These are phyloP conservation scores for Zalophus californianus DNA, from an alignment of 2,797 vertebrate genomes.

Conservation along the genomic window DNA sequence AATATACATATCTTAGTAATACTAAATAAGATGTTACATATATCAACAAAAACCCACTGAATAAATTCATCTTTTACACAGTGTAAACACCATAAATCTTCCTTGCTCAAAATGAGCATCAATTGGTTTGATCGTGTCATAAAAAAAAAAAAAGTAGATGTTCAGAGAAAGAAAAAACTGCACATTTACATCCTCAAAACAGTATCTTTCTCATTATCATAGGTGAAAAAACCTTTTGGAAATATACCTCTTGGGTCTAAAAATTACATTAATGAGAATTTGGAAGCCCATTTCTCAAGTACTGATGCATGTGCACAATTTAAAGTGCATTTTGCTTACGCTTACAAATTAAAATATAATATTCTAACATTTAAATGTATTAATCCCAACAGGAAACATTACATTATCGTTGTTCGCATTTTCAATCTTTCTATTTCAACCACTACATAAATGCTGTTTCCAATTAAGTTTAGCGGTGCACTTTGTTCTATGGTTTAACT, in stretches of 20 bases:
- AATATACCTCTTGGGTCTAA: constrained; percentile 6
- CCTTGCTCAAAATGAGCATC: constrained; percentile 43
- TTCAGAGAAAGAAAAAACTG: constrained; percentile 48
- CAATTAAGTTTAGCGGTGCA: not conserved
- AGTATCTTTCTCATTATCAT: not conserved
- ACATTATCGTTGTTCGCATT: not conserved
- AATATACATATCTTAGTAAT: constrained; percentile 27
- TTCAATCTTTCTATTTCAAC: constrained; percentile 34
- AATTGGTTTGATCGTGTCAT: not conserved
- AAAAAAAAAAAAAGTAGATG: not conserved
- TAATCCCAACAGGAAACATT: constrained; percentile 37
- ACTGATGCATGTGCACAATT: not conserved
- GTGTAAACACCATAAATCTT: constrained; percentile 54
- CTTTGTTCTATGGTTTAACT: not conserved
- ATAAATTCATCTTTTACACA: constrained; percentile 25
- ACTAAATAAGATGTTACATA: constrained; percentile 42
- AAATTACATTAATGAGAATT: not conserved
- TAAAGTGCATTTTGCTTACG: constrained; percentile 14
- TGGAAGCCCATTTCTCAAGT: not conserved
- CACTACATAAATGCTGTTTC: not conserved
- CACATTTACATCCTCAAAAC: constrained; percentile 37
- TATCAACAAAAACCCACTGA: not conserved
- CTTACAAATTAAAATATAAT: not conserved
- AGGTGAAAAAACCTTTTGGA: not conserved
- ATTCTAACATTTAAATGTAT: not conserved